phyloP scores from a whole-genome alignment of 2,888 invertebrate genomes.

The Embidobia sp. region DNA sequence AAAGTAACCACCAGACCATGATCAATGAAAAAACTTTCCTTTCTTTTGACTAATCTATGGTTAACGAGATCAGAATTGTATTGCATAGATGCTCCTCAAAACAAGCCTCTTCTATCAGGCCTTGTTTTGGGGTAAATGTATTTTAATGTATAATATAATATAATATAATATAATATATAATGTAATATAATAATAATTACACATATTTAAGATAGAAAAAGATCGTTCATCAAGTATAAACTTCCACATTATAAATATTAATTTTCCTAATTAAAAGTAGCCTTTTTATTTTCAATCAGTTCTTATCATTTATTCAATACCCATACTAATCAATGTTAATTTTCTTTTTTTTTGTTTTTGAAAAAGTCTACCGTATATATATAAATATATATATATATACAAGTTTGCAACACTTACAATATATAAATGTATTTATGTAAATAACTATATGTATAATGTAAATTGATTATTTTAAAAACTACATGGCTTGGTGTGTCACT shows the following conservation, averaged over 20 bases:
- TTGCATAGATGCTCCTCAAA: conserved; percentile 24
- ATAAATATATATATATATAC: no score
- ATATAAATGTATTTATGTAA: conserved; percentile 15
- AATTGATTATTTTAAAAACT: conserved; percentile 18
- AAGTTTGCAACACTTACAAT: conserved; percentile 12
- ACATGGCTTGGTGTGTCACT: conserved; percentile 51
- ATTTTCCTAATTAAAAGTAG: no score
- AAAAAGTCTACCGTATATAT: no score
- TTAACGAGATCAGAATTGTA: conserved; percentile 43
- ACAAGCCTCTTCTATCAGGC: background rate
- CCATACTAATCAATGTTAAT: no score
- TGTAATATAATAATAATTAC: no score
- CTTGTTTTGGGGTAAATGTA: background rate
- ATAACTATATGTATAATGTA: conserved; percentile 5
- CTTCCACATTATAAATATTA: no score
- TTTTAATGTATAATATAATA: conserved; percentile 10
- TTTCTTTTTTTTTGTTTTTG: no score
- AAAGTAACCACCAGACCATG: conserved; percentile 56
- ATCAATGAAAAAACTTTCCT: conserved; percentile 18
- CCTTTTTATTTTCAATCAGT: no score
- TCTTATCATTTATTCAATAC: no score
- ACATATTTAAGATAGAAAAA: conserved; percentile 6
- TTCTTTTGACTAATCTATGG: conserved; percentile 21
- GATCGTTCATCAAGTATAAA: no score
- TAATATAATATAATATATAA: no score